Evolutionary conservation across 1,140 invertebrate species (phyloP), one percentile per base, ranked within the genome.

Genomic region (Heliconius himera): DNA sequence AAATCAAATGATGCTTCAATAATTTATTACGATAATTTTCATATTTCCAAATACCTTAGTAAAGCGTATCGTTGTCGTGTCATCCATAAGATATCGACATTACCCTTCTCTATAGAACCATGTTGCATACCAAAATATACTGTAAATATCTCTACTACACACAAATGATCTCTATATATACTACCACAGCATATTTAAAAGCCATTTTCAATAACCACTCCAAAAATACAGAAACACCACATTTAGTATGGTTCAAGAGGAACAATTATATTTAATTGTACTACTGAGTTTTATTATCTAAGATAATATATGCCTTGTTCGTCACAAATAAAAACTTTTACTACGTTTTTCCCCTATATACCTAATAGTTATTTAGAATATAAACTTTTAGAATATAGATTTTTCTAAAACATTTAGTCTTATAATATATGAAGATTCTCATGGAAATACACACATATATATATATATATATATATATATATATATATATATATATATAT

Each of bases 311-410:
- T 16, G 60, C 60, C 60, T 16, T 16, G 11, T 66, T 66, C 60
- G 60, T 66, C 26, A 66, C n/a, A 66, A 66, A 29, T 56, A 26
- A 20, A 18, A 56, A 56, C 8, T n/a, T 56, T 56, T 26, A 56
- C 54, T 6, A 36, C 9, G 2, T 4, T 54, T 56, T 56, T 22
- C 1, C 13, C 3, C 16, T n/a, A 54, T 18, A 18, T 56, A 9
- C 20, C n/a, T 56, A 56, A n/a, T 66, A 66, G 8, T 66, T 16
- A 66, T 66, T 66, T 66, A 66, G 60, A 60, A 22, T 60, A 60
- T 22, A 54, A 20, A 51, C 16, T 51, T 56, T 56, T 56, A 8
- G 54, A 60, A 29, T 26, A 18, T 18, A 49, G 49, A 51, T 51
- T 8, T 51, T 51, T 20, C 49, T 56, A 56, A 56, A 8, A 56